Conservation (phyloP, 2,797 vertebrate genomes). For the Botia kubotai region DNA sequence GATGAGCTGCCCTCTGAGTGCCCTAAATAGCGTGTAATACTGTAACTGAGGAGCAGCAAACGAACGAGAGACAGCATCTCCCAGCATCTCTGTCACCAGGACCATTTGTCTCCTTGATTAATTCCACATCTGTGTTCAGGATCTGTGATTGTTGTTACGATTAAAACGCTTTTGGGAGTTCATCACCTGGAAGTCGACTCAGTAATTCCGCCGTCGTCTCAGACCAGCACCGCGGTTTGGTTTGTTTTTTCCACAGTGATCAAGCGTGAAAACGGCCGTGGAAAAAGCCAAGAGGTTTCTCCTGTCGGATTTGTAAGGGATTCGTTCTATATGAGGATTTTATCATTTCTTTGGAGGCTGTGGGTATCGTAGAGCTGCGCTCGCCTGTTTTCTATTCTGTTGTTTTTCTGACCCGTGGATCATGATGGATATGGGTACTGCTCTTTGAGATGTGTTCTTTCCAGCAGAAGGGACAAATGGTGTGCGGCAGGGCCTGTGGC, state of each 20-base stretch:
- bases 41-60: constrained; percentile 75
- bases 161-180: constrained; percentile 45
- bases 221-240: constrained; percentile 17
- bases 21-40: constrained; percentile 74
- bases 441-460: constrained; percentile 77
- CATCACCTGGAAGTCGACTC: background rate
- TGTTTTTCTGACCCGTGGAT: constrained; percentile 64
- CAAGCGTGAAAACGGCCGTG: constrained; percentile 35
- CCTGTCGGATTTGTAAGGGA: constrained; percentile 44
- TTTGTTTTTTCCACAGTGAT: constrained; percentile 9
- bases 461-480: constrained; percentile 70
- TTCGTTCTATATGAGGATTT: constrained; percentile 43
- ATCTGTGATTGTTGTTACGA: constrained; percentile 32
- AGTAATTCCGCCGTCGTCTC: background rate
- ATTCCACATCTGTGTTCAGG: constrained; percentile 53
- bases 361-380: constrained; percentile 28
- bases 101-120: constrained; percentile 63
- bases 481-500: constrained; percentile 66
- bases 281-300: constrained; percentile 14
- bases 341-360: constrained; percentile 47
- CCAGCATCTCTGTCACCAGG: constrained; percentile 75
- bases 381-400: constrained; percentile 37
- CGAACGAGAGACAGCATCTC: constrained; percentile 65
- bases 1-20: constrained; percentile 73
- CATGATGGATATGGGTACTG: constrained; percentile 67